These are phyloP conservation scores for Leptura quadrifasciata DNA, from an alignment of 2,888 invertebrate genomes.

Conservation along the genomic window DNA sequence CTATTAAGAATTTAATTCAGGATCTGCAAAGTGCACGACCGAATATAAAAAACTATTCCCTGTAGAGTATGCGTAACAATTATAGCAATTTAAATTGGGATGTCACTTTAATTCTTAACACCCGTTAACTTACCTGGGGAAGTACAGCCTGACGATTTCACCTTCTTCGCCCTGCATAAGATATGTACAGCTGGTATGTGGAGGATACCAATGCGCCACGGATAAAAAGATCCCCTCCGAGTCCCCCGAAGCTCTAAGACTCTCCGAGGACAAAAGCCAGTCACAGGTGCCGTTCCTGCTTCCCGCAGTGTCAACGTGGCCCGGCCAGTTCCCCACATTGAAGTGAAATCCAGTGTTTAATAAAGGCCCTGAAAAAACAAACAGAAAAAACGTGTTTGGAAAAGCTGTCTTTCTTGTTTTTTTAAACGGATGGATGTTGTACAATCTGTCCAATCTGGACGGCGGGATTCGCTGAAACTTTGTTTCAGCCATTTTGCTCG, in stretches of 20 bases:
- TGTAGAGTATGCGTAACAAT: no score
- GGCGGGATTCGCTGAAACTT: slow-evolving; percentile 10
- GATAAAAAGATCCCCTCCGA: slow-evolving; percentile 93
- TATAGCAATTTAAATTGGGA: no score
- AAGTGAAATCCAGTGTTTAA: slow-evolving; percentile 96
- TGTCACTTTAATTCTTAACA: no score
- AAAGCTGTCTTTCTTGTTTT: not conserved
- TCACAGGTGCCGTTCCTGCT: slow-evolving; percentile 91
- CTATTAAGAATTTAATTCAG: no score
- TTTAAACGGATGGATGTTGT: slow-evolving; percentile 9
- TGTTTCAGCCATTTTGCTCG: not conserved
- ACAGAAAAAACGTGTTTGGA: not conserved
- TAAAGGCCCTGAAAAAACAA: slow-evolving; percentile 79
- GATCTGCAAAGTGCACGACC: no score
- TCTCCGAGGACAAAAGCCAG: slow-evolving; percentile 90
- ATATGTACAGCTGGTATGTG: slow-evolving; percentile 94
- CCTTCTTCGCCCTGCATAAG: slow-evolving; percentile 90
- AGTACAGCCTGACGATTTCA: slow-evolving; percentile 92
- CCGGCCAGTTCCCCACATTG: slow-evolving; percentile 96
- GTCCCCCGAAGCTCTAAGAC: slow-evolving; percentile 85
- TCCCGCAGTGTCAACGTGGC: slow-evolving; percentile 92
- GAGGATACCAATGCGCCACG: slow-evolving; percentile 96
- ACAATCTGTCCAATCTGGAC: not conserved
- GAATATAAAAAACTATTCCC: no score
- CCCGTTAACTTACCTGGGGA: slow-evolving; percentile 81